A percentile compares a stretch with the other conserved stretches of the same genome.
These are phyloP conservation scores for Cardiocondyla obscurior DNA, from an alignment of 1,140 invertebrate species.

Conservation along the genomic window DNA sequence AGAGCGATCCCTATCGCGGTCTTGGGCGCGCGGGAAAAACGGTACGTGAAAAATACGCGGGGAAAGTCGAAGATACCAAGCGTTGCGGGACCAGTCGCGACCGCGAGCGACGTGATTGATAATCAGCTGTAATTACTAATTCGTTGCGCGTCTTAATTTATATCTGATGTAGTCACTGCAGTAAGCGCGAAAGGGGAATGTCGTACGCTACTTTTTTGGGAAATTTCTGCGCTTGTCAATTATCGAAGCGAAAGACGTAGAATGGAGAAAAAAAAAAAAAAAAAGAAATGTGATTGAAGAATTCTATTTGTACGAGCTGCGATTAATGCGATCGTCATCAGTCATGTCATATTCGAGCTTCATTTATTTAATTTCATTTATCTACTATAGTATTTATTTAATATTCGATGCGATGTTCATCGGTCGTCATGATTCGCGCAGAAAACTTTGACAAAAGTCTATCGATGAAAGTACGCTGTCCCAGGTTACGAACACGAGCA, in stretches of 20 bases:
- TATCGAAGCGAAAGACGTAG: background rate
- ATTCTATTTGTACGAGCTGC: background rate
- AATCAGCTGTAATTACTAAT: slow-evolving; percentile 20
- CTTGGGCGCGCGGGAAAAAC: no score
- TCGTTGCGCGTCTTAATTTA: slow-evolving; percentile 13
- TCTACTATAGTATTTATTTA: slow-evolving; percentile 63
- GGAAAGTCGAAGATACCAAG: slow-evolving; percentile 1
- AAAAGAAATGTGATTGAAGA: background rate
- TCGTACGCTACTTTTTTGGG: background rate
- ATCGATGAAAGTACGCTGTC: background rate
- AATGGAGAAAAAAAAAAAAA: no score
- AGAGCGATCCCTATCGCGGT: no score
- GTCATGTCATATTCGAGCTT: slow-evolving; percentile 24
- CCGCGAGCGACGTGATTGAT: background rate
- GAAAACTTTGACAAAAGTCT: background rate
- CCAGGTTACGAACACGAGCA: background rate
- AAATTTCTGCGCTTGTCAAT: background rate
- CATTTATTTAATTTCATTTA: slow-evolving; percentile 54
- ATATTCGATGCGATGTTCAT: slow-evolving; percentile 35
- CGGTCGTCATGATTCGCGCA: slow-evolving; percentile 21
- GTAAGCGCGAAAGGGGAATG: background rate
- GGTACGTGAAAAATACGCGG: background rate
- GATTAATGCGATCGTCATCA: no score
- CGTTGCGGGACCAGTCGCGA: background rate
- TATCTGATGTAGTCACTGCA: background rate